These are phyloP conservation scores for Ciconia nigra DNA, from an alignment of 2,797 vertebrate species.

Conservation along the genomic window DNA sequence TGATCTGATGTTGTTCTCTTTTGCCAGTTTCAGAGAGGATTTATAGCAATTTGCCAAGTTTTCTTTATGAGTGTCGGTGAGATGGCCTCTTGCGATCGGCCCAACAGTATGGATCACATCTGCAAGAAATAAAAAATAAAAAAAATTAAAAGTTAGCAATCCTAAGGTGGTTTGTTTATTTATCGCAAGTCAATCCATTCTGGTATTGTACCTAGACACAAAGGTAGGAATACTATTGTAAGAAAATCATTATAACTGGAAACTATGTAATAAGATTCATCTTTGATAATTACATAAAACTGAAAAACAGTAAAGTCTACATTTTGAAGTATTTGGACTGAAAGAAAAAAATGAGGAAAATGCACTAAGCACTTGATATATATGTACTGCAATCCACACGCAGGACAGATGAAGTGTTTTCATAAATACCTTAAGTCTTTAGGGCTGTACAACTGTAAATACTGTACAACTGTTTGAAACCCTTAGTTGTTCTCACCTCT, in stretches of 20 bases:
- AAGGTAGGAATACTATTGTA: not conserved
- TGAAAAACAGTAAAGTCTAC: not conserved
- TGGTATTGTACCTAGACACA: not conserved
- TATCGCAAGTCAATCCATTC: rapidly evolving
- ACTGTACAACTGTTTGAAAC: not conserved
- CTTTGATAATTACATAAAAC: not conserved
- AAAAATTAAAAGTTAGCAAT: not conserved
- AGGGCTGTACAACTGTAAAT: not conserved
- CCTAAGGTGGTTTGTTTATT: not conserved
- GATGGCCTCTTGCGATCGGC: conserved; percentile 91
- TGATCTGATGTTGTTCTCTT: conserved; percentile 87
- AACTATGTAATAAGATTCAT: not conserved
- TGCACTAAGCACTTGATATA: rapidly evolving
- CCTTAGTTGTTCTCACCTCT: not conserved
- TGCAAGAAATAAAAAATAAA: conserved; percentile 53
- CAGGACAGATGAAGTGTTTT: not conserved
- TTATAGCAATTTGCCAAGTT: conserved; percentile 94
- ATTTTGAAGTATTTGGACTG: not conserved
- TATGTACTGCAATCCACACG: rapidly evolving
- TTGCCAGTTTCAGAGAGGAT: conserved; percentile 89
- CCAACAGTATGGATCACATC: conserved; percentile 99
- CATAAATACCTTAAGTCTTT: not conserved
- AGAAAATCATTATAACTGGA: not conserved
- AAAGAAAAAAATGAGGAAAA: not conserved
- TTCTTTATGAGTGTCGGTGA: conserved; percentile 84